Percentiles rank a stretch among this genome's conserved stretches.
Evolutionary conservation across 1,140 invertebrate species (phyloP).

Genomic region (Bombus ignitus): DNA sequence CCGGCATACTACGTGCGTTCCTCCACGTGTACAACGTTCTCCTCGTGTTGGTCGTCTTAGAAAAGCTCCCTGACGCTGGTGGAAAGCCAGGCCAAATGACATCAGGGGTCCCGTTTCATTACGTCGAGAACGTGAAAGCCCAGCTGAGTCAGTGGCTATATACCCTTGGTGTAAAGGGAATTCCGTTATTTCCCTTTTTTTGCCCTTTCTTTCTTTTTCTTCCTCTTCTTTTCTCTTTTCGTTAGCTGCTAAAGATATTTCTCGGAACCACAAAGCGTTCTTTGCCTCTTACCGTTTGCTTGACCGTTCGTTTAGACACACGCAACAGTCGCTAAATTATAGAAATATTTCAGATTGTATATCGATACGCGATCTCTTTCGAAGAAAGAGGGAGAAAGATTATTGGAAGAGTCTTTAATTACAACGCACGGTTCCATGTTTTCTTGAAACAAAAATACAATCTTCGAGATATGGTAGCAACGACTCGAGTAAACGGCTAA

Average conservation of each 20-base stretch:
- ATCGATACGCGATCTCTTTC: no score
- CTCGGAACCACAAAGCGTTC: slow-evolving; percentile 23
- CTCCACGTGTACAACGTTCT: slow-evolving; percentile 19
- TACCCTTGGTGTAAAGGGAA: slow-evolving; percentile 57
- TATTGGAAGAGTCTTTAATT: no score
- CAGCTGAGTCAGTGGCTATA: slow-evolving; percentile 69
- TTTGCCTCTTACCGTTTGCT: not conserved
- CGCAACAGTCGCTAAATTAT: no score
- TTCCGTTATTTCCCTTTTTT: slow-evolving; percentile 43
- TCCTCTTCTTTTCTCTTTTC: not conserved
- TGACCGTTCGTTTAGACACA: no score
- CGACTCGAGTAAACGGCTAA: no score
- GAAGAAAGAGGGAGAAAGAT: no score
- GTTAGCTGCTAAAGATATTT: slow-evolving; percentile 33
- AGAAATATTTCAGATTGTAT: no score
- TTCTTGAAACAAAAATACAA: no score
- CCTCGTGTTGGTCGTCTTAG: slow-evolving; percentile 44
- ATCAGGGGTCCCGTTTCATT: slow-evolving; percentile 68
- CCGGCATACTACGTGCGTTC: slow-evolving; percentile 22
- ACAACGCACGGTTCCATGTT: no score
- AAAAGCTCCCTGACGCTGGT: slow-evolving; percentile 48
- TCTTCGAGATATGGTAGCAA: no score
- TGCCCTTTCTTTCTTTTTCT: not conserved
- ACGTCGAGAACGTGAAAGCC: slow-evolving; percentile 65
- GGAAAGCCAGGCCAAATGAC: slow-evolving; percentile 65